Percentiles rank a stretch among this genome's conserved stretches.
Conservation (phyloP, 2,888 invertebrate genomes). For the Drosophila meridionalis region DNA sequence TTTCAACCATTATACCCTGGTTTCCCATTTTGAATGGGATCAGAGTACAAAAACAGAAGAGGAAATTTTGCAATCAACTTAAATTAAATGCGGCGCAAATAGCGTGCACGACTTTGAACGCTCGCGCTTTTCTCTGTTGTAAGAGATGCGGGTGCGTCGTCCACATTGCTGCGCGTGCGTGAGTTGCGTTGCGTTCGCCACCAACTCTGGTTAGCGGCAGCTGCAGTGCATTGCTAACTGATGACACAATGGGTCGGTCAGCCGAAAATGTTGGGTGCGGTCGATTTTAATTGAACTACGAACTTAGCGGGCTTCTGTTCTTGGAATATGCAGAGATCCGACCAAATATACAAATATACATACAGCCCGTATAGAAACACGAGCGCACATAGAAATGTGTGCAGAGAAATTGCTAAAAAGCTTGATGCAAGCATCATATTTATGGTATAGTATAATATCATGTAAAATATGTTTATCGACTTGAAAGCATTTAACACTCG, state of each 20-base stretch:
- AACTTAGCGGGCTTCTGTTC: constrained; percentile 11
- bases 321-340: constrained; percentile 3
- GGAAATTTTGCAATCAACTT: constrained; percentile 68
- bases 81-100: constrained; percentile 45
- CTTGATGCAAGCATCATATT: neutral
- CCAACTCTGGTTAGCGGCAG: constrained; percentile 1
- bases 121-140: neutral
- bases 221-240: constrained; percentile 30
- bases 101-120: constrained; percentile 31
- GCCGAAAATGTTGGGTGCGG: constrained; percentile 29
- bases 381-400: neutral
- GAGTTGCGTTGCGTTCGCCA: neutral
- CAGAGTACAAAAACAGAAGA: constrained; percentile 26
- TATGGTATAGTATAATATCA: neutral
- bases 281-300: constrained; percentile 39
- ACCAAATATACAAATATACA: neutral
- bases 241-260: constrained; percentile 35
- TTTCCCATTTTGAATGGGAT: too few relatives aligned
- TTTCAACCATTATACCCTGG: too few relatives aligned
- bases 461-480: neutral
- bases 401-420: neutral
- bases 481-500: neutral
- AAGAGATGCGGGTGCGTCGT: constrained; percentile 24
- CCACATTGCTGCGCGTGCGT: constrained; percentile 30
- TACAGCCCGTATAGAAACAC: neutral